Evolutionary conservation across 2,113 vertebrate species (phyloP).

Genomic region (Catagonus wagneri): DNA sequence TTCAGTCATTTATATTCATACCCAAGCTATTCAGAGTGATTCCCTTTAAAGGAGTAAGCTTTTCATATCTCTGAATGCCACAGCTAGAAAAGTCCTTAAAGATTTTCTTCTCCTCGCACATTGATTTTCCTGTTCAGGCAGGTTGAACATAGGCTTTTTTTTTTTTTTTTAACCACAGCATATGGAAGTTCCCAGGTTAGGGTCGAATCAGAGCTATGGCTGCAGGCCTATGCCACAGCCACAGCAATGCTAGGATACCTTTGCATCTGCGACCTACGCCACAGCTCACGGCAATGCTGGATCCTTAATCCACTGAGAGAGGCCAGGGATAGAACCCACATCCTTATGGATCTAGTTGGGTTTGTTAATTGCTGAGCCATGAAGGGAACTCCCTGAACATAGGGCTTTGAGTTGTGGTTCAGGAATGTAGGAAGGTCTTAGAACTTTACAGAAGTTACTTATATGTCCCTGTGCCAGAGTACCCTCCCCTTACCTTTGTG

Average conservation of each 20-base stretch:
- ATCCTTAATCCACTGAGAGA: too few relatives aligned
- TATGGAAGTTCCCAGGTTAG: too few relatives aligned
- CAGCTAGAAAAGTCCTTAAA: not conserved
- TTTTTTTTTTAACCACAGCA: too few relatives aligned
- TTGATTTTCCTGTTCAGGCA: not conserved
- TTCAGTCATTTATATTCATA: not conserved
- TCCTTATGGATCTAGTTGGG: too few relatives aligned
- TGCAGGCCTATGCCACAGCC: too few relatives aligned
- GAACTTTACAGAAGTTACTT: not conserved
- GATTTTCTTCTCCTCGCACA: not conserved
- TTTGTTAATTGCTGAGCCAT: too few relatives aligned
- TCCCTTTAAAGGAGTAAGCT: conserved; percentile 12
- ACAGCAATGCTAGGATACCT: too few relatives aligned
- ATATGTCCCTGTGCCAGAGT: not conserved
- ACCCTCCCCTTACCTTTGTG: not conserved
- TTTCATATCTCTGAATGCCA: not conserved
- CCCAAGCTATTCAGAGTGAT: not conserved
- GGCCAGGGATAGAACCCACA: too few relatives aligned
- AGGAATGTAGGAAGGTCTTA: not conserved
- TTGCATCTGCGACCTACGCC: too few relatives aligned
- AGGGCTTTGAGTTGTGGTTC: not conserved
- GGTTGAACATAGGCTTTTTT: not conserved
- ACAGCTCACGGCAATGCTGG: too few relatives aligned
- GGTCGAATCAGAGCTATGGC: too few relatives aligned
- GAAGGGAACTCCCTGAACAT: not conserved